Evolutionary conservation across 2,888 invertebrate species (phyloP), one percentile per base, ranked within the genome.

Genomic region (Halictus quadricinctus): DNA sequence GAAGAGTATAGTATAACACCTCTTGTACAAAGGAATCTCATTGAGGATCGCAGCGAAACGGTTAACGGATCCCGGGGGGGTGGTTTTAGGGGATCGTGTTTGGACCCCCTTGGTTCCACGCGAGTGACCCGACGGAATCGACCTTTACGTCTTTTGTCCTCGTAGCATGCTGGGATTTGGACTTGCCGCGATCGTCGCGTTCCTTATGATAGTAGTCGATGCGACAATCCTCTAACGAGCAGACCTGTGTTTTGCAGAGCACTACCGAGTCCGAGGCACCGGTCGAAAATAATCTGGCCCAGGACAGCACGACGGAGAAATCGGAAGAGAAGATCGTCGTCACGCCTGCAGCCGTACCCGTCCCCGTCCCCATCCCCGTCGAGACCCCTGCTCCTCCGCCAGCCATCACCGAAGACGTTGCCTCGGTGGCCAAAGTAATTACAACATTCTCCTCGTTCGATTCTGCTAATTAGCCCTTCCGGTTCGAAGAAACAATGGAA

Each of bases 341-440:
- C 81, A 90, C 93, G 81, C 92, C 93, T 78, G 92, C 93, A 69
- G 91, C 93, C 76, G 89, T 94, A 21, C 54, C 54, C 54, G 21
- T 10, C 54, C 54, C 54, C 21, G 54, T 54, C 21, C 21, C 54
- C 3, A 21, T n/a, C 72, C 93, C 92, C 8, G 87, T 87, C 58
- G 94, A 94, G 86, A 87, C 88, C 82, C 90, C 91, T 43, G 91
- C 88, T 72, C 87, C 92, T n/a, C 90, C 89, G 54, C 94, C 94
- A 25, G 94, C 93, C 79, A 94, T 94, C 85, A 94, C 94, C 83
- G 94, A 94, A 89, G 94, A 94, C 79, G 94, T 94, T 80, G 93
- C 94, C 83, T 94, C 94, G 13, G 94, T 94, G 69, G 94, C 94
- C 85, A 94, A 94, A 93, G 94, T 85, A 75, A 15, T 46, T 21